These are phyloP conservation scores for Falco columbarius DNA, from an alignment of 2,797 vertebrate species.

Conservation along the genomic window DNA sequence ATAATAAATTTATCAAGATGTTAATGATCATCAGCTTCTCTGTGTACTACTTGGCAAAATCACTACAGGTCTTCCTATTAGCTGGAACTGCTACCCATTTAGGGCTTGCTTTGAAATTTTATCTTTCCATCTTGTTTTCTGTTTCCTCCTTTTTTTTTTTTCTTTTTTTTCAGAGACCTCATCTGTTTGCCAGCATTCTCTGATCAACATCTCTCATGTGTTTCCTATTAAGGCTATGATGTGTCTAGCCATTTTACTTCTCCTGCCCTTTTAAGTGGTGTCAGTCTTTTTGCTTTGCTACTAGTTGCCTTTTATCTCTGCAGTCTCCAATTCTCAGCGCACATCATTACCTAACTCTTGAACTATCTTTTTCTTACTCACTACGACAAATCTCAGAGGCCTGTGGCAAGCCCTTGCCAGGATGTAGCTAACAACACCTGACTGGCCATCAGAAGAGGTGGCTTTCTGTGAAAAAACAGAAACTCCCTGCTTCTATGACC, in stretches of 20 bases:
- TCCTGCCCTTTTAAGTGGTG: slow-evolving; percentile 61
- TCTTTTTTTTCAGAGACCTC: slow-evolving; percentile 43
- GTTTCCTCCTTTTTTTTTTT: slow-evolving; percentile 71
- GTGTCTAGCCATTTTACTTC: slow-evolving; percentile 53
- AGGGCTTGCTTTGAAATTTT: slow-evolving; percentile 78
- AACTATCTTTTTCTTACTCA: slow-evolving; percentile 31
- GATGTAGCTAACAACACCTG: background rate
- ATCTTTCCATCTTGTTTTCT: slow-evolving; percentile 79
- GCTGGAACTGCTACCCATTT: slow-evolving; percentile 64
- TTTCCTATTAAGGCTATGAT: slow-evolving; percentile 71
- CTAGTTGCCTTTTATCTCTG: slow-evolving; percentile 69
- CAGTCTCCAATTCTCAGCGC: slow-evolving; percentile 39
- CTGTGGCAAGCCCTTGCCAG: slow-evolving; percentile 21
- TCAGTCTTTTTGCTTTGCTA: slow-evolving; percentile 68
- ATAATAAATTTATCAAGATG: slow-evolving; percentile 68
- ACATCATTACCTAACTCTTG: slow-evolving; percentile 63
- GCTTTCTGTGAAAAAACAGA: background rate
- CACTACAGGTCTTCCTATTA: slow-evolving; percentile 53
- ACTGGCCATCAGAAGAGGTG: background rate
- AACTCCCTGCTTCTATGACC: background rate
- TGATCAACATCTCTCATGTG: slow-evolving; percentile 65
- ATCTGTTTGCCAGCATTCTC: slow-evolving; percentile 73
- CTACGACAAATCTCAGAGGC: slow-evolving; percentile 5
- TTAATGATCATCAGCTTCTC: slow-evolving; percentile 64
- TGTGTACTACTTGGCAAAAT: slow-evolving; percentile 12